These are phyloP conservation scores for Falco peregrinus DNA, from an alignment of 2,797 vertebrate genomes.

Conservation along the genomic window DNA sequence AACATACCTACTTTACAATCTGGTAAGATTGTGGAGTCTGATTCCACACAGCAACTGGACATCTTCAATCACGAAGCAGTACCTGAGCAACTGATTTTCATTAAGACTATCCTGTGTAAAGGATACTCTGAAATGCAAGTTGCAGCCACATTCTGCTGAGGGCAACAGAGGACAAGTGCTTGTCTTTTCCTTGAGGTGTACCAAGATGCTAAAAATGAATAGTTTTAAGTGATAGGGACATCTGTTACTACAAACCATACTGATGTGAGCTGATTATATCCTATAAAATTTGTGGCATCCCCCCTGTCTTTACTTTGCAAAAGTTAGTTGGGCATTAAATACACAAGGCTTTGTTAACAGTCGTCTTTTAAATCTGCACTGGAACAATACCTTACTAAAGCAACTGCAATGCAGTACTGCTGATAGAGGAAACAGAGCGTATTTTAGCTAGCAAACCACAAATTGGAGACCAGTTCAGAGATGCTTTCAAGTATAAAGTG, in stretches of 20 bases:
- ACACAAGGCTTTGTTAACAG: background rate
- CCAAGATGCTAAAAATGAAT: background rate
- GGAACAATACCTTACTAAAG: background rate
- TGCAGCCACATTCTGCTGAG: background rate
- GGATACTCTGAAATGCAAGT: background rate
- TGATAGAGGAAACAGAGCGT: accelerated
- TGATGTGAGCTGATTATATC: background rate
- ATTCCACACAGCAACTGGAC: background rate
- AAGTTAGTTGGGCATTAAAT: background rate
- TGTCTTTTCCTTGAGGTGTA: background rate
- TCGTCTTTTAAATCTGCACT: background rate
- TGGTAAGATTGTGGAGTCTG: too few relatives aligned
- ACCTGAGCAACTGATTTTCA: background rate
- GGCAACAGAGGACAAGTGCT: background rate
- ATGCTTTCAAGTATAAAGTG: background rate
- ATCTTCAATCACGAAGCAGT: background rate
- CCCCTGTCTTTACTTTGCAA: background rate
- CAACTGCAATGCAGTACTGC: background rate
- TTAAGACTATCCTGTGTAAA: background rate
- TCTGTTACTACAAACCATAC: background rate
- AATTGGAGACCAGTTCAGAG: background rate
- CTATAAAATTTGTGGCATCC: background rate
- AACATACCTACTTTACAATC: too few relatives aligned
- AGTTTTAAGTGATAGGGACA: background rate
- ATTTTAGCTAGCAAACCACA: background rate